Evolutionary conservation across 2,113 vertebrate genomes (phyloP).

Genomic region (Diadophis punctatus): DNA sequence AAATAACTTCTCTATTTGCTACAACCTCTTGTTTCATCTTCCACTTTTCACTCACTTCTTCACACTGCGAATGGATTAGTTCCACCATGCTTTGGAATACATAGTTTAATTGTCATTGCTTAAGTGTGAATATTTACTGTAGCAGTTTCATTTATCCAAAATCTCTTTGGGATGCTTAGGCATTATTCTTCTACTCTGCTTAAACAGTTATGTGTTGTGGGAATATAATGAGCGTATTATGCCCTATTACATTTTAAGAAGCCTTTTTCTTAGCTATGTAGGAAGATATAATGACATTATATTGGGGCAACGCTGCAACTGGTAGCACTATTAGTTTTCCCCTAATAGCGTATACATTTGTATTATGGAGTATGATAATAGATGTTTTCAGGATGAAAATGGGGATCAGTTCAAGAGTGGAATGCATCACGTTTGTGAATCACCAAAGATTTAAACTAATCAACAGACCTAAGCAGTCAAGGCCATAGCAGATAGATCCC

Average conservation of each 20-base stretch:
- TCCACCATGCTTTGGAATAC: background rate
- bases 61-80: background rate
- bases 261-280: background rate
- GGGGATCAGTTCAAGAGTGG: background rate
- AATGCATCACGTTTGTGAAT: background rate
- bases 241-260: background rate
- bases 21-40: background rate
- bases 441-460: background rate
- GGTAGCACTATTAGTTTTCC: background rate
- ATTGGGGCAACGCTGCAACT: background rate
- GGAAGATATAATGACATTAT: background rate
- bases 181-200: background rate
- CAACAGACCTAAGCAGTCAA: background rate
- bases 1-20: background rate
- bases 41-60: background rate
- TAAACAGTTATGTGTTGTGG: background rate
- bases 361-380: background rate
- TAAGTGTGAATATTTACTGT: background rate
- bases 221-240: background rate
- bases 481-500: background rate
- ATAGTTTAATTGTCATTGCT: slow-evolving; percentile 10
- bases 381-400: background rate
- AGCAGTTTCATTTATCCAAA: slow-evolving; percentile 25
- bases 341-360: background rate
- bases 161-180: background rate